A percentile compares a stretch with the other conserved stretches of the same genome.
phyloP scores from a whole-genome alignment of 2,888 invertebrate genomes.

The Zele albiditarsus region DNA sequence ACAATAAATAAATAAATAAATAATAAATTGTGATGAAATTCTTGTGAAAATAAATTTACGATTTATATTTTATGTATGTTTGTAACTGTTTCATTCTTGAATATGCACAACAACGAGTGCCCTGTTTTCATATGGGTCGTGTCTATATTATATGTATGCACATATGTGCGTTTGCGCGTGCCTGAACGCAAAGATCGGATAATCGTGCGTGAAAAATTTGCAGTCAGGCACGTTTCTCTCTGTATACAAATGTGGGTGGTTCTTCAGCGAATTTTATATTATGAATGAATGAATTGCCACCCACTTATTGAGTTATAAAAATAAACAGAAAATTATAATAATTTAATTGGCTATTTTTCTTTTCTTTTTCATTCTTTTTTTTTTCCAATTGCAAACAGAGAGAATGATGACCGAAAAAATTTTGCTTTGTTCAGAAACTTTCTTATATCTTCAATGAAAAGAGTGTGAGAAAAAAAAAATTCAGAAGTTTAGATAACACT shows the following conservation, averaged over 20 bases:
- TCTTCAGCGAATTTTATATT: constrained; percentile 6
- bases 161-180: constrained; percentile 38
- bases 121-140: constrained; percentile 14
- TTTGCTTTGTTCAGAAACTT: too few species aligned
- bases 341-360: background rate
- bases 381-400: too few species aligned
- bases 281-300: background rate
- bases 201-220: constrained; percentile 51
- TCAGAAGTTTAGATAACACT: background rate
- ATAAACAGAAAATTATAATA: background rate
- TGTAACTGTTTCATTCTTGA: background rate
- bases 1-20: background rate
- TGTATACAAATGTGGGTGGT: constrained; percentile 36
- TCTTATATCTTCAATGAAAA: background rate
- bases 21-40: background rate
- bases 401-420: too few species aligned
- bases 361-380: too few species aligned
- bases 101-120: constrained; percentile 19
- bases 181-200: constrained; percentile 51
- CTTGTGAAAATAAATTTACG: background rate
- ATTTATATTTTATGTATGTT: background rate
- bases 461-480: background rate
- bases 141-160: background rate
- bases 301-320: constrained; percentile 5
- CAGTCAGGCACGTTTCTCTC: constrained; percentile 46